Evolutionary conservation across 2,888 invertebrate genomes (phyloP).

Genomic region (Heliconius cydno): DNA sequence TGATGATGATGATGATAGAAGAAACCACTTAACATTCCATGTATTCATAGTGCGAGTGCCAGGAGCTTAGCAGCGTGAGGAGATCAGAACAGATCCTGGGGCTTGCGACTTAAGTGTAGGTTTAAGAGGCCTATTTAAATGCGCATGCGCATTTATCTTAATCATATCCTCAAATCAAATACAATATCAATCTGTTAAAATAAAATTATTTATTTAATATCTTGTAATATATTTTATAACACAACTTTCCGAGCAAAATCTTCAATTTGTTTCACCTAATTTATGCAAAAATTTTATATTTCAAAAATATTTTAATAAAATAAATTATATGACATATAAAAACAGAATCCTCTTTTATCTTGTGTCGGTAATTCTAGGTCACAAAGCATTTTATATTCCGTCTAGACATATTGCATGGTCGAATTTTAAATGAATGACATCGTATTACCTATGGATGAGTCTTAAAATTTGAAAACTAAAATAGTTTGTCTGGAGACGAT

Average conservation of each 20-base stretch:
- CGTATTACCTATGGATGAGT: conserved; percentile 80
- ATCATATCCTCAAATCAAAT: not conserved
- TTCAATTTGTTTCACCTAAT: not conserved
- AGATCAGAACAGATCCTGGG: no score
- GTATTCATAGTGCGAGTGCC: no score
- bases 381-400: conserved; percentile 78
- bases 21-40: no score
- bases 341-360: conserved; percentile 51
- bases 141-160: no score
- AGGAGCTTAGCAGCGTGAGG: no score
- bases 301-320: not conserved
- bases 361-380: conserved; percentile 77
- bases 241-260: not conserved
- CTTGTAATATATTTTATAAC: not conserved
- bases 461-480: conserved; percentile 78
- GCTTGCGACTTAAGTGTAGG: no score
- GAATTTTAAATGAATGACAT: conserved; percentile 79
- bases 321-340: conserved; percentile 1
- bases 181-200: not conserved
- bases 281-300: not conserved
- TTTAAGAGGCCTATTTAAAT: no score
- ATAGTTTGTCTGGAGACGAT: conserved; percentile 71
- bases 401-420: conserved; percentile 83
- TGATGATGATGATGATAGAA: no score
- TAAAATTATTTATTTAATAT: not conserved